Conservation (phyloP, 2,888 invertebrate genomes). For the Beris morrisii region DNA sequence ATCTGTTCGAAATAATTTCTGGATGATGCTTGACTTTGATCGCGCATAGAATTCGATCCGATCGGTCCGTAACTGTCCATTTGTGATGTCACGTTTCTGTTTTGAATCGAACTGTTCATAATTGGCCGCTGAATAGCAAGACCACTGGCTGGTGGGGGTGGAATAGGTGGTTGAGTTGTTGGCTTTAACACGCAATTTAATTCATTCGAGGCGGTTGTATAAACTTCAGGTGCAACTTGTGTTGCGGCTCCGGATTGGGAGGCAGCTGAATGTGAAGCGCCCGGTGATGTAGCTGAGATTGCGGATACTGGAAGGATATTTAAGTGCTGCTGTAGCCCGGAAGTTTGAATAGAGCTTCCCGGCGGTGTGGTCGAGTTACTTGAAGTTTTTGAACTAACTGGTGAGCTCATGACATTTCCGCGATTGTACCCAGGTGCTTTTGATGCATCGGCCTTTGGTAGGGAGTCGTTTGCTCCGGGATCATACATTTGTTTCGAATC, state of each 20-base stretch:
- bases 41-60: slow-evolving; percentile 45
- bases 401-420: slow-evolving; percentile 76
- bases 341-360: slow-evolving; percentile 44
- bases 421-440: slow-evolving; percentile 88
- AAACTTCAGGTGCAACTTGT: slow-evolving; percentile 40
- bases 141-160: slow-evolving; percentile 45
- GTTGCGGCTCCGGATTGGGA: slow-evolving; percentile 7
- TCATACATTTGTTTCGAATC: slow-evolving; percentile 56
- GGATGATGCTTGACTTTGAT: slow-evolving; percentile 38
- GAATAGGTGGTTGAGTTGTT: slow-evolving; percentile 39
- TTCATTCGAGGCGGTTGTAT: slow-evolving; percentile 41
- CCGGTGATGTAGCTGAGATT: slow-evolving; percentile 40
- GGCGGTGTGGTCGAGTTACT: slow-evolving; percentile 62
- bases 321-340: slow-evolving; percentile 39
- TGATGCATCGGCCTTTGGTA: slow-evolving; percentile 74
- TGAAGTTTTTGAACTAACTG: slow-evolving; percentile 66
- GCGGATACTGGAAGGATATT: slow-evolving; percentile 42
- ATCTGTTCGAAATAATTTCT: slow-evolving; percentile 39
- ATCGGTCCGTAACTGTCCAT: slow-evolving; percentile 50
- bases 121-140: slow-evolving; percentile 52
- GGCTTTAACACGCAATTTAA: slow-evolving; percentile 40
- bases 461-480: slow-evolving; percentile 56
- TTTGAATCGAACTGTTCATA: slow-evolving; percentile 36
- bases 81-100: slow-evolving; percentile 40
- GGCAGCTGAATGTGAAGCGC: slow-evolving; percentile 27